Evolutionary conservation across 2,888 invertebrate species (phyloP).

Genomic region (Stegophylla sp.): DNA sequence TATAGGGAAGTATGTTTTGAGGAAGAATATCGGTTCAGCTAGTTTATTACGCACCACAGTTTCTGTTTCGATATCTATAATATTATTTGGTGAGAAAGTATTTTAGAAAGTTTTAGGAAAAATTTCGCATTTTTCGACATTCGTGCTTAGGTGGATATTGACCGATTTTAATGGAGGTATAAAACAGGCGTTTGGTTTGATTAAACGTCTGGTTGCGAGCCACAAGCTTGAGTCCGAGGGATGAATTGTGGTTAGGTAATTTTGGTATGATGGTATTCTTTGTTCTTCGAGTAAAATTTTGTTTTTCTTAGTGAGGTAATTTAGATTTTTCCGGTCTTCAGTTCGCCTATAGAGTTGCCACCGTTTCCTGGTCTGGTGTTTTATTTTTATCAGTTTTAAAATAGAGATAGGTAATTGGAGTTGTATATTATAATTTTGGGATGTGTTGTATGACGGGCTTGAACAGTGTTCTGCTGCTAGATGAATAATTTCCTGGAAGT

Average conservation of each 20-base stretch:
- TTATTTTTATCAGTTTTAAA: neutral
- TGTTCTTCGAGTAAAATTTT: neutral
- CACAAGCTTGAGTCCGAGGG: neutral
- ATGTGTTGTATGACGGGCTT: too few relatives aligned
- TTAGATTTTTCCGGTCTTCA: neutral
- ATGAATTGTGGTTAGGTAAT: neutral
- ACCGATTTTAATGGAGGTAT: neutral
- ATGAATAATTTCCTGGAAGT: neutral
- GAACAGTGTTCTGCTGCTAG: neutral
- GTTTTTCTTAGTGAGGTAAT: too few relatives aligned
- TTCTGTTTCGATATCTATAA: neutral
- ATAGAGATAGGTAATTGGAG: neutral
- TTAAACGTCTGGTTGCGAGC: neutral
- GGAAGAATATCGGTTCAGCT: neutral
- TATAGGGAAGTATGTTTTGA: neutral
- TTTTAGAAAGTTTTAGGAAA: neutral
- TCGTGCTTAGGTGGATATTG: neutral
- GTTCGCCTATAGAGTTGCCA: too few relatives aligned
- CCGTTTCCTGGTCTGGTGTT: neutral
- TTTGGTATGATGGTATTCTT: neutral
- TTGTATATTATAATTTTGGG: too few relatives aligned
- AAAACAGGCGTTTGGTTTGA: neutral
- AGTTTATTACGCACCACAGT: neutral
- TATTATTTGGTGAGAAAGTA: too few relatives aligned
- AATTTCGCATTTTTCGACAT: conserved; percentile 8